phyloP scores from a whole-genome alignment of 2,888 invertebrate genomes.

The Erebia epiphron region DNA sequence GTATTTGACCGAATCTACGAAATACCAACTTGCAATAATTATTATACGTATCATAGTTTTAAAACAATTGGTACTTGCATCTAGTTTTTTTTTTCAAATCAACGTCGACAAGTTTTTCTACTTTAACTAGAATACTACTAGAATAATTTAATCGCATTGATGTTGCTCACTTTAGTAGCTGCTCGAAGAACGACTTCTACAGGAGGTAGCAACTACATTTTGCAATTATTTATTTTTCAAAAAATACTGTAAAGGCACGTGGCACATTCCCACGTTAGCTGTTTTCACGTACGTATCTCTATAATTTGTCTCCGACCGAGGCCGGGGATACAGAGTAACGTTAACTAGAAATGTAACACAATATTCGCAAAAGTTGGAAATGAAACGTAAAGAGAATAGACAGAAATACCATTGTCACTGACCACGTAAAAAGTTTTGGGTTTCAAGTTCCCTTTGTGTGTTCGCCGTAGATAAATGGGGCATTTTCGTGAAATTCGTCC shows the following conservation, averaged over 20 bases:
- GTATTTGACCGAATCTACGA: background rate
- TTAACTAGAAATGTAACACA: constrained; percentile 57
- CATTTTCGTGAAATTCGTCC: constrained; percentile 80
- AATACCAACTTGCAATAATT: no score
- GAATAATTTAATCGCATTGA: background rate
- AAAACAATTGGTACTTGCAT: no score
- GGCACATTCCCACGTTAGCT: constrained; percentile 5
- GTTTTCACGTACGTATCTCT: constrained; percentile 20
- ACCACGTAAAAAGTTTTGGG: constrained; percentile 82
- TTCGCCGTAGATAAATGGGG: constrained; percentile 77
- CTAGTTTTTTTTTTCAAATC: no score
- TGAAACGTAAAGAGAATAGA: constrained; percentile 76
- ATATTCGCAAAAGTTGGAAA: constrained; percentile 66
- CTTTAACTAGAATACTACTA: no score
- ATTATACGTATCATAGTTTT: no score
- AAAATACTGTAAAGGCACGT: constrained; percentile 3
- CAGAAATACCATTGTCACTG: constrained; percentile 77
- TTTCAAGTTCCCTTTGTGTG: constrained; percentile 78
- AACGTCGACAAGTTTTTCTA: no score
- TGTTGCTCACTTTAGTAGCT: background rate
- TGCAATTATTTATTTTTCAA: constrained; percentile 9
- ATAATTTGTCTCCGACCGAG: constrained; percentile 17
- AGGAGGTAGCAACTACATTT: background rate
- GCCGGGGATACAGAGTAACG: constrained; percentile 38
- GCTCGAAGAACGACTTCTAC: no score